phyloP scores from a whole-genome alignment of 2,888 invertebrate genomes.

The Ochropleura plecta region DNA sequence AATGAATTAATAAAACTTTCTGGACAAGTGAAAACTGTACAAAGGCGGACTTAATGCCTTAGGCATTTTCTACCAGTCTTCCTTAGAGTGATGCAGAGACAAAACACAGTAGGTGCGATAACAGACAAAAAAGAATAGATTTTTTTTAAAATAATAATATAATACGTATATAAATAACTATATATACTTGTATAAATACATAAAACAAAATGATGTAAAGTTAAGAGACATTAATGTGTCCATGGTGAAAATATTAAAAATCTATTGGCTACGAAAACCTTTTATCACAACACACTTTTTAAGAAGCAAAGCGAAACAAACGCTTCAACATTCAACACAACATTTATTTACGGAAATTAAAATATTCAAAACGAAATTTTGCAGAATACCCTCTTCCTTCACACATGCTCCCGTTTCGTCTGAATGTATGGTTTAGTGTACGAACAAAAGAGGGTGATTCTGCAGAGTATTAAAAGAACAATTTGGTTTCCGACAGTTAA shows the following conservation, averaged over 20 bases:
- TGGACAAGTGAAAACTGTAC: too few relatives aligned
- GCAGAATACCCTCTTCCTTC: not conserved
- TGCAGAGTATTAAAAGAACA: conserved; percentile 51
- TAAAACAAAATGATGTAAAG: too few relatives aligned
- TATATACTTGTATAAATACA: too few relatives aligned
- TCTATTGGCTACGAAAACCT: not conserved
- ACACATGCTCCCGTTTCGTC: not conserved
- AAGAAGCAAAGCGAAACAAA: not conserved
- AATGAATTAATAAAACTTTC: too few relatives aligned
- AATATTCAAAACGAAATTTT: conserved; percentile 21
- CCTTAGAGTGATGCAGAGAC: too few relatives aligned
- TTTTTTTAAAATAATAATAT: too few relatives aligned
- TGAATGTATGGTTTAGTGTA: conserved; percentile 5
- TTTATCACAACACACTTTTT: not conserved
- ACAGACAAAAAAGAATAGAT: too few relatives aligned
- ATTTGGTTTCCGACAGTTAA: conserved; percentile 55
- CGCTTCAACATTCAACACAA: not conserved
- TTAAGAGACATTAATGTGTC: too few relatives aligned
- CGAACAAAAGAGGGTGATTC: conserved; percentile 44
- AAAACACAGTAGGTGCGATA: too few relatives aligned
- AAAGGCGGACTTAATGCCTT: too few relatives aligned
- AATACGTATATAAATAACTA: too few relatives aligned
- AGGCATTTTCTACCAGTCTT: too few relatives aligned
- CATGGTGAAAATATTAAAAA: not conserved
- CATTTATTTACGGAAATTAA: not conserved